phyloP scores from a whole-genome alignment of 2,888 invertebrate species.

The Ormia ochracea region DNA sequence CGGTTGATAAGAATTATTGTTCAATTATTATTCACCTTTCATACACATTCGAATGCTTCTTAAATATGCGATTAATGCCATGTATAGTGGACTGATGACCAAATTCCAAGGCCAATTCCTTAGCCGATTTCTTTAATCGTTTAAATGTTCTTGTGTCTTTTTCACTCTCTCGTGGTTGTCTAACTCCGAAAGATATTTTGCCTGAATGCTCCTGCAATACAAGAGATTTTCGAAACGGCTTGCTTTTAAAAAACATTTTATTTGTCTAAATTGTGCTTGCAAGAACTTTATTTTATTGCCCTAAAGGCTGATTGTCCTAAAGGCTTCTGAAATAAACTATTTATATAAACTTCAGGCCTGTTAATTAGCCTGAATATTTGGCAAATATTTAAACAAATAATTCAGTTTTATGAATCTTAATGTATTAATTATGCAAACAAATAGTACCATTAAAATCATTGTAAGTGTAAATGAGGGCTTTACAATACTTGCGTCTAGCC shows the following conservation, averaged over 20 bases:
- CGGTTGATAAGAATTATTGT: neutral
- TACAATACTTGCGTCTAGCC: no score
- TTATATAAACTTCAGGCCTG: neutral
- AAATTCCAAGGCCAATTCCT: slow-evolving; percentile 68
- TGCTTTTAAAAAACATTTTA: no score
- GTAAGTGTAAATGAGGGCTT: neutral
- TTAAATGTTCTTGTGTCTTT: neutral
- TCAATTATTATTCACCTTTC: slow-evolving; percentile 62
- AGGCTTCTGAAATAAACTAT: neutral
- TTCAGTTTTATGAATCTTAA: neutral
- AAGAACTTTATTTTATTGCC: no score
- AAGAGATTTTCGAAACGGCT: no score
- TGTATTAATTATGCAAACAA: neutral
- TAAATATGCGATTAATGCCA: slow-evolving; percentile 70
- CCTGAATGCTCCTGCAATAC: no score
- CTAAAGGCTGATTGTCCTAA: no score
- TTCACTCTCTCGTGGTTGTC: neutral
- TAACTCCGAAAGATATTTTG: no score
- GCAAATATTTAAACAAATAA: slow-evolving; percentile 24
- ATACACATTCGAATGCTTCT: slow-evolving; percentile 60
- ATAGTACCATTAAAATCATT: neutral
- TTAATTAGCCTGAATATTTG: no score
- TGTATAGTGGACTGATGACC: slow-evolving; percentile 72
- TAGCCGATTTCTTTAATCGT: slow-evolving; percentile 38
- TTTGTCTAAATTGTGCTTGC: no score